phyloP scores from a whole-genome alignment of 2,113 vertebrate genomes.

The Speoplatyrhinus poulsoni region DNA sequence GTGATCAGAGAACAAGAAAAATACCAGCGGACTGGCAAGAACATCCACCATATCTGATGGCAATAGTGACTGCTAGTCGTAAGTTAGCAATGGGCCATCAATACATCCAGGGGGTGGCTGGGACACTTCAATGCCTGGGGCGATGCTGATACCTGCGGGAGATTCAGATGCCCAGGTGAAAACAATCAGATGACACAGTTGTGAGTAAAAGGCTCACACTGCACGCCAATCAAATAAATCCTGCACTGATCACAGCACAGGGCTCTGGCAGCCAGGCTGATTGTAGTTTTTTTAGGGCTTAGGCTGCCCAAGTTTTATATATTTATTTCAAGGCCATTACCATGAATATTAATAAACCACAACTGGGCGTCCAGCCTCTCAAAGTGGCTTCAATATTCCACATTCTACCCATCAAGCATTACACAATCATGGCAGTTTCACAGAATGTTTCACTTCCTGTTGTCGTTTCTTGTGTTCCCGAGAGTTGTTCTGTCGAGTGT shows the following conservation, averaged over 20 bases:
- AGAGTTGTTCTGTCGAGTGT: no score
- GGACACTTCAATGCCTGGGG: not conserved
- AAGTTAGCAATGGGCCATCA: constrained; percentile 8
- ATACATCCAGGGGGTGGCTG: not conserved
- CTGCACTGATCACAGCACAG: constrained; percentile 16
- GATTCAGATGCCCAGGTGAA: not conserved
- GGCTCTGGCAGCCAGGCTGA: constrained; percentile 18
- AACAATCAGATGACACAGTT: constrained; percentile 4
- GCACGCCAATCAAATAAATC: constrained; percentile 15
- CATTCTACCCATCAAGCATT: no score
- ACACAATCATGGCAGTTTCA: no score
- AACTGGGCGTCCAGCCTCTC: no score
- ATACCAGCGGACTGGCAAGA: no score
- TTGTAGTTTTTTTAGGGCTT: constrained; percentile 18
- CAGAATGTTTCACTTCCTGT: no score
- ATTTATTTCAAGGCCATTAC: no score
- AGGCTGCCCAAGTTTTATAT: no score
- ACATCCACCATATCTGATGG: constrained; percentile 26
- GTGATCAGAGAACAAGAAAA: no score
- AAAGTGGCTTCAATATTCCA: no score
- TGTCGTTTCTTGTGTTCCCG: no score
- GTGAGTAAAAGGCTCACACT: constrained; percentile 1
- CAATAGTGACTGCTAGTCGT: constrained; percentile 15
- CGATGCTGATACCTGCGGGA: not conserved
- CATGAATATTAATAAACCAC: no score